phyloP scores from a whole-genome alignment of 2,113 vertebrate genomes.

The Mus musculus region DNA sequence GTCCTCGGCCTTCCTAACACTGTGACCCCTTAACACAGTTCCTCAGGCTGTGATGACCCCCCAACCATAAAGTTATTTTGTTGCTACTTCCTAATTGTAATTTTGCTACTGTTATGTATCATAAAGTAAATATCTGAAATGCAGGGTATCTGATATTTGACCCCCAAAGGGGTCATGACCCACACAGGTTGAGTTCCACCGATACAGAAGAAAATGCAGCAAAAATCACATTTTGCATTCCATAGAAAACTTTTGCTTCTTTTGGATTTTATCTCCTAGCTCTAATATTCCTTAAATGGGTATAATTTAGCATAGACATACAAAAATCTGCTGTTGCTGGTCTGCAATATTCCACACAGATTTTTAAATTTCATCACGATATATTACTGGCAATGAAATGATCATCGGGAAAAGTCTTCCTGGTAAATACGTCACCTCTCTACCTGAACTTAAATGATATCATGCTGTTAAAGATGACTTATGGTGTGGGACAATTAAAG shows the following conservation, averaged over 20 bases:
- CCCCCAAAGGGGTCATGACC: background rate
- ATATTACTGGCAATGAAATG: background rate
- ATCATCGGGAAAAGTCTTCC: background rate
- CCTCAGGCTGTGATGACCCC: background rate
- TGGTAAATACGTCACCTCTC: background rate
- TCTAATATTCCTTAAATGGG: background rate
- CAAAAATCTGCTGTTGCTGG: constrained; percentile 10
- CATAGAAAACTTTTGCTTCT: background rate
- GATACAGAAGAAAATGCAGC: background rate
- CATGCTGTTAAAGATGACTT: constrained; percentile 9
- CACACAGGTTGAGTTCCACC: background rate
- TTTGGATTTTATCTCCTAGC: constrained; percentile 52
- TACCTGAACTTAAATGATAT: background rate
- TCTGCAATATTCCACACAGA: background rate
- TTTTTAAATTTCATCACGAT: constrained; percentile 15
- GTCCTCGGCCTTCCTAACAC: background rate
- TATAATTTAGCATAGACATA: background rate
- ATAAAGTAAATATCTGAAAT: background rate
- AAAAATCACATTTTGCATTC: constrained; percentile 8
- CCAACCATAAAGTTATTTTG: background rate
- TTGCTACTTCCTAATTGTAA: background rate
- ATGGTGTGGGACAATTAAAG: constrained; percentile 1
- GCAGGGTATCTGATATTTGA: background rate
- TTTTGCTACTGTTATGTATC: background rate
- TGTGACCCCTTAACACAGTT: background rate